Percentiles rank a stretch among this genome's conserved stretches.
These are phyloP conservation scores for Pediacus dermestoides DNA, from an alignment of 2,888 invertebrate genomes.

Conservation along the genomic window DNA sequence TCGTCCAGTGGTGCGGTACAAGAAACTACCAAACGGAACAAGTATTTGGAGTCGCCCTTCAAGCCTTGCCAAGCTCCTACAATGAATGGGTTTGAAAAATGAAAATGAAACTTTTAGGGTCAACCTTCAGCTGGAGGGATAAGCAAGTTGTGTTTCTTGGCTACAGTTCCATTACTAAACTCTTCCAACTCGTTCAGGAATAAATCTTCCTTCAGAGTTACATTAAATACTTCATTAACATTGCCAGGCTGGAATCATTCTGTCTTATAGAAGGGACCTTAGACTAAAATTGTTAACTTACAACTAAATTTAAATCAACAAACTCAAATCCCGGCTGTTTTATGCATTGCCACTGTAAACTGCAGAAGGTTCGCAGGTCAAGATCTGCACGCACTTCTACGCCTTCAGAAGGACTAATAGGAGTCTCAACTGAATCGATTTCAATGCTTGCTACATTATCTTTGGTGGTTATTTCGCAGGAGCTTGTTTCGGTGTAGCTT, in stretches of 20 bases:
- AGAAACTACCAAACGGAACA: conserved; percentile 15
- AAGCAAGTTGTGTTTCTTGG: conserved; percentile 13
- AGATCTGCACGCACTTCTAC: conserved; percentile 14
- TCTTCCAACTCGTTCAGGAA: conserved; percentile 21
- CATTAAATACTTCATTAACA: conserved; percentile 11
- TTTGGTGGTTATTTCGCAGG: conserved; percentile 12
- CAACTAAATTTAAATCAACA: conserved; percentile 13
- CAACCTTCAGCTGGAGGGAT: conserved; percentile 18
- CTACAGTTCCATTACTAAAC: conserved; percentile 16
- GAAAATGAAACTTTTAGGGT: conserved; percentile 1
- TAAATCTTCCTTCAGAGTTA: conserved; percentile 17
- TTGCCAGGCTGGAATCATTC: conserved; percentile 22
- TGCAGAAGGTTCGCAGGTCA: conserved; percentile 14
- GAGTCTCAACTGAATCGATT: conserved; percentile 16
- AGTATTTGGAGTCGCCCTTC: conserved; percentile 15
- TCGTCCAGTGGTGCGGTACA: conserved; percentile 12
- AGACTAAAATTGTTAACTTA: too few species aligned
- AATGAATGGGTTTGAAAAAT: not conserved
- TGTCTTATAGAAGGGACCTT: not conserved
- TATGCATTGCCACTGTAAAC: conserved; percentile 17
- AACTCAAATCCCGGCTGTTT: conserved; percentile 10
- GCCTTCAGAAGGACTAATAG: conserved; percentile 13
- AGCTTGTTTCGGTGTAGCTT: conserved; percentile 5
- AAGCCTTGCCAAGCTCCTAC: conserved; percentile 15
- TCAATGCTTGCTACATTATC: conserved; percentile 15